Evolutionary conservation across 2,888 invertebrate species (phyloP).

Genomic region (Ichneumon xanthorius): DNA sequence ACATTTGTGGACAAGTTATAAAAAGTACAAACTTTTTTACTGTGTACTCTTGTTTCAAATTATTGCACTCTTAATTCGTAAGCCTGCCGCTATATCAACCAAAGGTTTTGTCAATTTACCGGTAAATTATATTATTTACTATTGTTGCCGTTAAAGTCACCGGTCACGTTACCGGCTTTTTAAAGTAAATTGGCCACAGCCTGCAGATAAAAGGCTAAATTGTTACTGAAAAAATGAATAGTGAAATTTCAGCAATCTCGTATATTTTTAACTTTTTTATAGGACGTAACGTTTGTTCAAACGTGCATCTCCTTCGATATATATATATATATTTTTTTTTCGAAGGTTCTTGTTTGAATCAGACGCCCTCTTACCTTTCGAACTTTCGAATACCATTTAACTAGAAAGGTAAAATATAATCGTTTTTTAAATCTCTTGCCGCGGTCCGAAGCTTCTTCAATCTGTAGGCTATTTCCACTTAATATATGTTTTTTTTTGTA

Average conservation of each 20-base stretch:
- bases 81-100: background rate
- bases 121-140: too few species aligned
- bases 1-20: too few species aligned
- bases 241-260: too few species aligned
- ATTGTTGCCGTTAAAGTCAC: too few species aligned
- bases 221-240: too few species aligned
- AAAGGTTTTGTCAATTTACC: too few species aligned
- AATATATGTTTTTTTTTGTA: background rate
- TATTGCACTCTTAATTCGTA: background rate
- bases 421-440: background rate
- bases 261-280: too few species aligned
- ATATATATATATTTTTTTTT: background rate
- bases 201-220: too few species aligned
- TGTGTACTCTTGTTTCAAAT: background rate
- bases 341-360: background rate
- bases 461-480: background rate
- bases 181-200: too few species aligned
- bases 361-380: background rate
- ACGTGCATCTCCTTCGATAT: background rate
- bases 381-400: background rate
- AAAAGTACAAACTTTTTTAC: too few species aligned
- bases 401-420: background rate
- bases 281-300: background rate
- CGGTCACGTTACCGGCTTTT: too few species aligned
- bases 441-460: background rate